Percentiles rank a stretch among this genome's conserved stretches.
Conservation (phyloP, 2,797 vertebrate genomes). For the Cuculus canorus region DNA sequence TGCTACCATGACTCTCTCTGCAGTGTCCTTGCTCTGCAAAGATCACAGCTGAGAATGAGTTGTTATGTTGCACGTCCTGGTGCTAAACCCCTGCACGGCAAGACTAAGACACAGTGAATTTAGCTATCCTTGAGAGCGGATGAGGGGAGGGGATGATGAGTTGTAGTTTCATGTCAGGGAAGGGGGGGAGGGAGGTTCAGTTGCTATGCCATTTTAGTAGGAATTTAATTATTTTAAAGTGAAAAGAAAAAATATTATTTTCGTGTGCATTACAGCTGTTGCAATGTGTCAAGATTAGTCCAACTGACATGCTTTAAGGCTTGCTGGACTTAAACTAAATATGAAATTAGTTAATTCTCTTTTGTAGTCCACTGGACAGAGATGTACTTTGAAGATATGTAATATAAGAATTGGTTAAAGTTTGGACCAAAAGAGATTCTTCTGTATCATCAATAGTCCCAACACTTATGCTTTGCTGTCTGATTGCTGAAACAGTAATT, state of each 20-base stretch:
- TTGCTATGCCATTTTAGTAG: not conserved
- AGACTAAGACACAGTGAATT: not conserved
- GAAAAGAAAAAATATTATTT: not conserved
- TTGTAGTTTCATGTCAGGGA: not conserved
- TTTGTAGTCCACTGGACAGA: not conserved
- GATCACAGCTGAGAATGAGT: not conserved
- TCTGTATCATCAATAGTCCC: not conserved
- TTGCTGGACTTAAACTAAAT: not conserved
- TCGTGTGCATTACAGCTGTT: not conserved
- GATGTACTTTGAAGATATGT: not conserved
- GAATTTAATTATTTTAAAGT: not conserved
- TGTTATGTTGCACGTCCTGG: not conserved
- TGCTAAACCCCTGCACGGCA: not conserved
- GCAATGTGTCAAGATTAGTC: not conserved
- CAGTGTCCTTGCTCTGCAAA: constrained; percentile 10
- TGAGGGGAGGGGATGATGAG: not conserved
- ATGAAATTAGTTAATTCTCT: not conserved
- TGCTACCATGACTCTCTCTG: not conserved
- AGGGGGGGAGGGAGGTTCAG: not conserved
- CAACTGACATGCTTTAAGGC: not conserved
- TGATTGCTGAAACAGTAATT: not conserved
- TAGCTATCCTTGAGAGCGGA: not conserved
- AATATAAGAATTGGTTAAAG: not conserved
- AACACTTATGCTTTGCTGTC: not conserved
- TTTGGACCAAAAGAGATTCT: not conserved